These are phyloP conservation scores for Coleophora deauratella DNA, from an alignment of 2,888 invertebrate genomes.

Conservation along the genomic window DNA sequence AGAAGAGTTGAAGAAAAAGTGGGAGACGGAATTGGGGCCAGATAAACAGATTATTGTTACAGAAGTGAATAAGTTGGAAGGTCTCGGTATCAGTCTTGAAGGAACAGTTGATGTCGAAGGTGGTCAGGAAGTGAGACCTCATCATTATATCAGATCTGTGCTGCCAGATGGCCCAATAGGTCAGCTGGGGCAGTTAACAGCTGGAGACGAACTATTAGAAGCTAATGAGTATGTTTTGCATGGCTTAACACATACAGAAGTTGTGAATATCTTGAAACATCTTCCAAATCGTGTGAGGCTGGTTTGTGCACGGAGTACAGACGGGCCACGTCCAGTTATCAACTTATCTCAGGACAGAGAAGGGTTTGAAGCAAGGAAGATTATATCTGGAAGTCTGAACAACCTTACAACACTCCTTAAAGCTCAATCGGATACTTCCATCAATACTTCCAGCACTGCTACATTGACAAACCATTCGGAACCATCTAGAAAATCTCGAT, in stretches of 20 bases:
- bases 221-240: slow-evolving; percentile 94
- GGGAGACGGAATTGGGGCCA: slow-evolving; percentile 85
- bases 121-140: slow-evolving; percentile 97
- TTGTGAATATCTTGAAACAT: slow-evolving; percentile 95
- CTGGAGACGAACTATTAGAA: slow-evolving; percentile 97
- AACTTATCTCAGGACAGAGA: slow-evolving; percentile 85
- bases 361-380: slow-evolving; percentile 86
- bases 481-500: slow-evolving; percentile 86
- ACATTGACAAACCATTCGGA: slow-evolving; percentile 81
- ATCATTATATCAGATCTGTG: slow-evolving; percentile 98
- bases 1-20: slow-evolving; percentile 84
- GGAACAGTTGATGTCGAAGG: slow-evolving; percentile 99
- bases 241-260: slow-evolving; percentile 96
- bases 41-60: slow-evolving; percentile 93
- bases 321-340: slow-evolving; percentile 80
- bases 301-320: slow-evolving; percentile 88
- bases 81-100: slow-evolving; percentile 97
- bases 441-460: slow-evolving; percentile 90
- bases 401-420: slow-evolving; percentile 88
- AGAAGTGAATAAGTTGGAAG: slow-evolving; percentile 93
- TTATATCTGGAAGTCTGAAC: slow-evolving; percentile 89
- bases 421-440: slow-evolving; percentile 95
- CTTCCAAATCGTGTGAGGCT: slow-evolving; percentile 92
- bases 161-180: slow-evolving; percentile 98
- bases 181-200: slow-evolving; percentile 88